Percentiles rank a stretch among this genome's conserved stretches.
phyloP scores from a whole-genome alignment of 1,140 invertebrate species.

The Zaprionus taronus region DNA sequence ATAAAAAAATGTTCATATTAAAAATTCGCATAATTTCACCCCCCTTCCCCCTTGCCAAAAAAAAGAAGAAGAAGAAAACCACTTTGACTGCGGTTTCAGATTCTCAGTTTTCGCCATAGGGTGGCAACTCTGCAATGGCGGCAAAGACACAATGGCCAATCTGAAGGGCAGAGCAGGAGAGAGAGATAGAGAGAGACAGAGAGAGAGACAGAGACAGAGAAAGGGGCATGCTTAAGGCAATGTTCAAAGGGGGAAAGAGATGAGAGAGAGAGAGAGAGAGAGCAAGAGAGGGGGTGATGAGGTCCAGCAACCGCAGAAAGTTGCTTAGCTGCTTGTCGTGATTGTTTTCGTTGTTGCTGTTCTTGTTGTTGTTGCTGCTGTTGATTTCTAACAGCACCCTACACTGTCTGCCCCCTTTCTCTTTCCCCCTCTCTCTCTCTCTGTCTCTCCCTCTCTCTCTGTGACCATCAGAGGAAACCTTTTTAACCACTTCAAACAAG shows the following conservation, averaged over 20 bases:
- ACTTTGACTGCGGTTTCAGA: slow-evolving; percentile 10
- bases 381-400: slow-evolving; percentile 32
- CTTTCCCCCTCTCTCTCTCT: neutral
- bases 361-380: slow-evolving; percentile 16
- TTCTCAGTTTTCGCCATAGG: neutral
- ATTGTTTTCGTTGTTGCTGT: slow-evolving; percentile 23
- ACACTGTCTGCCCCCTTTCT: neutral
- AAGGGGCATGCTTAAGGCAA: slow-evolving; percentile 28
- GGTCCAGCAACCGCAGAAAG: slow-evolving; percentile 38
- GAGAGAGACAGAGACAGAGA: slow-evolving; percentile 52
- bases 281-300: neutral
- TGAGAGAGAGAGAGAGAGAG: neutral
- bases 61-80: neutral
- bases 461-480: neutral
- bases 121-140: slow-evolving; percentile 19
- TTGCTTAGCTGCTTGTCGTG: slow-evolving; percentile 45
- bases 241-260: neutral
- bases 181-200: slow-evolving; percentile 52
- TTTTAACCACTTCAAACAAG: slow-evolving; percentile 78
- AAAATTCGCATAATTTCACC: slow-evolving; percentile 20
- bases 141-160: slow-evolving; percentile 3
- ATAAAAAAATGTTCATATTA: neutral
- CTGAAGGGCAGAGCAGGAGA: slow-evolving; percentile 15
- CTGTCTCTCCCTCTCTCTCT: neutral
- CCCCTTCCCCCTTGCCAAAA: neutral